Evolutionary conservation across 1,140 invertebrate genomes (phyloP).

Genomic region (Microvelia longipes): DNA sequence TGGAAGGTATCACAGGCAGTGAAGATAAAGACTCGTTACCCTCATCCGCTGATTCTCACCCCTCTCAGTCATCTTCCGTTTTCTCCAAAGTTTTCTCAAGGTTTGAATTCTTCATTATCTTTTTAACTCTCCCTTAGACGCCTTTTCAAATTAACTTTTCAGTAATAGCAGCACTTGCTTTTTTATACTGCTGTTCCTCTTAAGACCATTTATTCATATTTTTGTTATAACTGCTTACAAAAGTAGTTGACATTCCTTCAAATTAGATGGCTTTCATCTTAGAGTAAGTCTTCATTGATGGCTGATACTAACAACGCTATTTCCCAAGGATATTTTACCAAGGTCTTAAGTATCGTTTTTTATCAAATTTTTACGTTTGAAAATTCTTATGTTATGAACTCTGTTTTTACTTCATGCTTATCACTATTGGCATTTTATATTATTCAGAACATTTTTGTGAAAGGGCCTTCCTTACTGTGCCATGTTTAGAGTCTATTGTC

Average conservation of each 20-base stretch:
- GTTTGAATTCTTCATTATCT: slow-evolving; percentile 33
- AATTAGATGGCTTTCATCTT: too few relatives aligned
- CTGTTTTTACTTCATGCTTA: too few relatives aligned
- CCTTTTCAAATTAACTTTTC: background rate
- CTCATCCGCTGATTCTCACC: slow-evolving; percentile 46
- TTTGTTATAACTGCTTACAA: background rate
- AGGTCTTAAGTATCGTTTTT: too few relatives aligned
- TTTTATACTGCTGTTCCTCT: background rate
- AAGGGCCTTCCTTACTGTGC: too few relatives aligned
- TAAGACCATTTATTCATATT: background rate
- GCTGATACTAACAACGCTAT: too few relatives aligned
- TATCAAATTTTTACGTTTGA: too few relatives aligned
- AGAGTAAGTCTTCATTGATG: too few relatives aligned
- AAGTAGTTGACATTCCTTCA: background rate
- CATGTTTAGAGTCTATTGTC: too few relatives aligned
- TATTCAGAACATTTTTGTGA: too few relatives aligned
- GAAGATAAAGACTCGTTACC: slow-evolving; percentile 37
- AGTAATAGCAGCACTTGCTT: background rate
- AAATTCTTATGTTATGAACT: too few relatives aligned
- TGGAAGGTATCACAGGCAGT: slow-evolving; percentile 50
- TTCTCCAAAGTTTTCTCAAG: slow-evolving; percentile 82
- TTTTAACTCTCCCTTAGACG: background rate
- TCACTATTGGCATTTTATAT: too few relatives aligned
- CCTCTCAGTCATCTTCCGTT: slow-evolving; percentile 48
- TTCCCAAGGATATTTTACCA: too few relatives aligned